Percentiles rank a stretch among this genome's conserved stretches.
These are phyloP conservation scores for Rana temporaria DNA, from an alignment of 2,113 vertebrate species.

Conservation along the genomic window DNA sequence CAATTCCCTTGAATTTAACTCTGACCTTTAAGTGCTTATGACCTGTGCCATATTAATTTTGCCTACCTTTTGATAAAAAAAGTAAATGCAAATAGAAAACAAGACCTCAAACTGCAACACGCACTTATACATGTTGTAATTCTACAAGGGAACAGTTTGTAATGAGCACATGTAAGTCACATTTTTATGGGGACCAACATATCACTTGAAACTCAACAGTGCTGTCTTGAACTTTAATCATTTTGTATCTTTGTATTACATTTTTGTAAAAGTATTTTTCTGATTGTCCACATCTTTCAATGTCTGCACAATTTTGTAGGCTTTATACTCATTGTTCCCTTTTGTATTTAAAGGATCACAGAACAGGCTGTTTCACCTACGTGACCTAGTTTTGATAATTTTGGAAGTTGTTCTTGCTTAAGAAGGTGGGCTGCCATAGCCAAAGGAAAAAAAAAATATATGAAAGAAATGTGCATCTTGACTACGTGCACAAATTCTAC, in stretches of 20 bases:
- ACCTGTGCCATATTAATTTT: too few relatives aligned
- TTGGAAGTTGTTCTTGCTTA: slow-evolving; percentile 45
- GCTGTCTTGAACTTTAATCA: slow-evolving; percentile 16
- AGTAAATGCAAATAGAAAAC: too few relatives aligned
- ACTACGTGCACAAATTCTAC: slow-evolving; percentile 17
- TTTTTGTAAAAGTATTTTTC: slow-evolving; percentile 15
- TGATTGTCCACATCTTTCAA: slow-evolving; percentile 37
- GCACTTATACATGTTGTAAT: too few relatives aligned
- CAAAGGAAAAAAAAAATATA: slow-evolving; percentile 25
- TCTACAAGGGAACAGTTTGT: not conserved
- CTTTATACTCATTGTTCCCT: slow-evolving; percentile 46
- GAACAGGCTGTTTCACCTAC: slow-evolving; percentile 40
- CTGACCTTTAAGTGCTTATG: too few relatives aligned
- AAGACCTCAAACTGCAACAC: too few relatives aligned
- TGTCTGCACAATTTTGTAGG: slow-evolving; percentile 38
- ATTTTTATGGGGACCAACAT: not conserved
- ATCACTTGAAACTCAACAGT: slow-evolving; percentile 16
- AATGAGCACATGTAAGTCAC: not conserved
- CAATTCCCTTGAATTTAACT: too few relatives aligned
- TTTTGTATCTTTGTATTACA: slow-evolving; percentile 25
- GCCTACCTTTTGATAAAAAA: too few relatives aligned
- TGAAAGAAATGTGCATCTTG: slow-evolving; percentile 21
- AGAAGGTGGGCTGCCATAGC: slow-evolving; percentile 31
- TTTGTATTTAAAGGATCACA: slow-evolving; percentile 43
- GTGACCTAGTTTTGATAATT: slow-evolving; percentile 54